Conservation (phyloP, 2,797 vertebrate species). For the Adrianichthys oophorus region DNA sequence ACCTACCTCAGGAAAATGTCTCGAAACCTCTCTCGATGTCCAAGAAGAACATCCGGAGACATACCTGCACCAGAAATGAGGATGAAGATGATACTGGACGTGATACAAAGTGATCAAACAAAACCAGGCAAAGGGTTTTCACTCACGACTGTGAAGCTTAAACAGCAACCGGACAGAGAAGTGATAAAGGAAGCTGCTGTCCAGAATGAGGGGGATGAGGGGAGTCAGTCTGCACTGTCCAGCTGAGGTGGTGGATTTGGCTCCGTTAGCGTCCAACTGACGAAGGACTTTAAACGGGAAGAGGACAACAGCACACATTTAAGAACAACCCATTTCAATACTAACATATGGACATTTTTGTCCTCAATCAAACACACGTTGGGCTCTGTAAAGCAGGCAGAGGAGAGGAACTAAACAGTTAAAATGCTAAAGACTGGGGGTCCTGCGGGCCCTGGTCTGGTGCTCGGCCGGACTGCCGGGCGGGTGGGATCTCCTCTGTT, state of each 20-base stretch:
- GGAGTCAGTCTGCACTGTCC: conserved; percentile 94
- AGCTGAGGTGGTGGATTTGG: conserved; percentile 75
- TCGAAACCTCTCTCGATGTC: conserved; percentile 93
- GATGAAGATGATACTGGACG: not conserved
- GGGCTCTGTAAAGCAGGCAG: too few species aligned
- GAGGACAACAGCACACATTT: not conserved
- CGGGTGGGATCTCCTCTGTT: too few species aligned
- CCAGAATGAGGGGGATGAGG: conserved; percentile 90
- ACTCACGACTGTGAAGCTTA: conserved; percentile 97
- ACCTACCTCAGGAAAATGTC: conserved; percentile 90
- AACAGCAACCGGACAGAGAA: conserved; percentile 92
- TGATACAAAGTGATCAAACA: not conserved
- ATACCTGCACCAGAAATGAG: conserved; percentile 76
- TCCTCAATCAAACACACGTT: too few species aligned
- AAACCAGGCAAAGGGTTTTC: not conserved
- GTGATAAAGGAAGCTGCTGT: conserved; percentile 95
- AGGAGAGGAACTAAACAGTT: too few species aligned
- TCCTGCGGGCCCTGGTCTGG: too few species aligned
- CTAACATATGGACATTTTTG: too few species aligned
- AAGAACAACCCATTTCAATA: too few species aligned
- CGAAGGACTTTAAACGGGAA: conserved; percentile 58
- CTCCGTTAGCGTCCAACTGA: conserved; percentile 74
- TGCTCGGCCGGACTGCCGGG: too few species aligned
- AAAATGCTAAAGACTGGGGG: too few species aligned
- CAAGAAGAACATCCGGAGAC: conserved; percentile 87